Base-by-base conservation (phyloP, 2,113 vertebrate species). In the Amphiprion percula region DNA sequence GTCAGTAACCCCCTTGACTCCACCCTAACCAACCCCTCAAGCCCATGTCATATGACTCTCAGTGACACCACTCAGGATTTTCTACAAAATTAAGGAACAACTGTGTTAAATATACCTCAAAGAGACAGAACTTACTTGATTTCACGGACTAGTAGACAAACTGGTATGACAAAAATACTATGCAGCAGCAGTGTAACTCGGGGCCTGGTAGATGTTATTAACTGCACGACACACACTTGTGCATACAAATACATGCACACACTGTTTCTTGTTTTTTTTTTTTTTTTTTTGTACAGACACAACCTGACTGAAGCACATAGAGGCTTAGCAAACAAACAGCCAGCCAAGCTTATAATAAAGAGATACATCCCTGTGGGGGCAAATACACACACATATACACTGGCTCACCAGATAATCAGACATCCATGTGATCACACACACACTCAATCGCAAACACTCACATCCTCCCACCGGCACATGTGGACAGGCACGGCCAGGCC, bases 381-480 rank as follows among this genome's bases (percentile, higher is more conserved):
- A 65, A 67, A 74, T 23, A 68, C 30, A 65, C 49, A 64, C 54
- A 72, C 74, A 82, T 28, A 70, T 62, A 52, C 61, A 81, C 24
- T 37, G 33, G 19, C 52, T 68, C 39, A 79, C 61, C 33, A 75
- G 62, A 82, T 70, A 63, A 88, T 88, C 82, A 90, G 71, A 88
- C 83, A 77, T 85, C 79, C 86, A 87, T 87, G 82, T 83, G 82
- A 86, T 86, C 80, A 61, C 73, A 69, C 72, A 52, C 80, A 73
- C 82, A 66, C 41, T 47, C 68, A 74, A 37, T 46, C 50, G 63
- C 84, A 80, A 59, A 83, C 82, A 77, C 72, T 71, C 82, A 78
- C 83, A 91, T 86, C 80, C 88, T 88, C 83, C 84, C 77, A 86
- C 76, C 77, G 72, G 91, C 90, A 91, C 90, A 91, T 90, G 89